A percentile compares a stretch with the other conserved stretches of the same genome.
Conservation (phyloP, 2,113 vertebrate genomes). For the Silurus meridionalis region DNA sequence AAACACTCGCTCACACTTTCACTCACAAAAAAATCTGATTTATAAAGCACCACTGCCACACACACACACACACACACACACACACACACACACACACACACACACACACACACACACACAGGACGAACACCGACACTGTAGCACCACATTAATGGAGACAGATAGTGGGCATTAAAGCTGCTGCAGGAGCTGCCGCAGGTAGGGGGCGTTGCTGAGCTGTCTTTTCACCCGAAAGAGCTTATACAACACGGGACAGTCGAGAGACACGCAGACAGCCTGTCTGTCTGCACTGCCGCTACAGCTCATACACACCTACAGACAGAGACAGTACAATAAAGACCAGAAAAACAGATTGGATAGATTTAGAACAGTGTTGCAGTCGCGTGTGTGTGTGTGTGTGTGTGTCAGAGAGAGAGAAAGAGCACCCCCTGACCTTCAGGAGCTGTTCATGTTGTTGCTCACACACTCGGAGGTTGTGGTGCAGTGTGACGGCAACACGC, state of each 20-base stretch:
- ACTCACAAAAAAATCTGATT: not conserved
- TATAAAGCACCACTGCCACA: conserved; percentile 2
- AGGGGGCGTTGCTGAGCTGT: conserved; percentile 89
- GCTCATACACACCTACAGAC: conserved; percentile 87
- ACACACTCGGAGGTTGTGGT: conserved; percentile 86
- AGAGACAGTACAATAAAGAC: not conserved
- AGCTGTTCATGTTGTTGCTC: conserved; percentile 89
- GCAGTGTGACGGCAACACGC: conserved; percentile 84
- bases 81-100: conserved; percentile 34
- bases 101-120: conserved; percentile 39
- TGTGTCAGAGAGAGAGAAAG: too few relatives aligned
- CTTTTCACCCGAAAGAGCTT: conserved; percentile 87
- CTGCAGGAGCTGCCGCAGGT: conserved; percentile 92
- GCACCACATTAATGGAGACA: conserved; percentile 60
- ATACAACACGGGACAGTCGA: conserved; percentile 94
- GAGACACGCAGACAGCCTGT: conserved; percentile 86
- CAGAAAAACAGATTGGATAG: not conserved
- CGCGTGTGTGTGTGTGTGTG: too few relatives aligned
- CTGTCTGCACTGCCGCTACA: conserved; percentile 86
- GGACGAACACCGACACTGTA: conserved; percentile 59
- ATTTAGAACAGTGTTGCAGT: not conserved
- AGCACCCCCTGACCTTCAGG: conserved; percentile 78
- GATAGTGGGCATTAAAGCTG: conserved; percentile 81
- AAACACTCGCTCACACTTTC: not conserved
- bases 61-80: conserved; percentile 6